Evolutionary conservation across 2,113 vertebrate genomes (phyloP), one percentile per base, ranked within the genome.

Genomic region (Panthera uncia): DNA sequence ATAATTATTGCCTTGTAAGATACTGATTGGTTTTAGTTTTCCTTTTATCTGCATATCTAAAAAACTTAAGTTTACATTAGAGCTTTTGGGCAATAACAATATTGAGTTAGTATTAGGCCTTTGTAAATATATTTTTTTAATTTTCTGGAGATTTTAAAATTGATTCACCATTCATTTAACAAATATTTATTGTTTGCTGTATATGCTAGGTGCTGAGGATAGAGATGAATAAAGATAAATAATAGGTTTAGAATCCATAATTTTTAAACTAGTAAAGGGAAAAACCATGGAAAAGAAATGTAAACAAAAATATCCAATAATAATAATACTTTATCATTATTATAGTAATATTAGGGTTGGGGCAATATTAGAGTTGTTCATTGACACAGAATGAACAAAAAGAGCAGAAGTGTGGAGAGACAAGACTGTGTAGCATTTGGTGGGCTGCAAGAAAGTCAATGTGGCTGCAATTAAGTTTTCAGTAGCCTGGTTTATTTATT

Each of bases 21-120:
- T 50, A 16, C 7, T n/a, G 65, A 74, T 82, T 92, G 65, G 29
- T 89, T 93, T 94, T 86, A n/a, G 41, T 83, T 95, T 82, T 92
- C 21, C 7, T 78, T 91, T 89, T 55, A 14, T 71, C 10, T 94
- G 23, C 2, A 55, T 27, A 80, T 33, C 93, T 78, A 25, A 93
- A 95, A 92, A 94, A 29, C 36, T 31, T 68, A 65, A 18, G 7
- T 21, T 88, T 94, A 73, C 9, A 82, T 57, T 71, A 87, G 63
- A 92, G 31, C 5, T 80, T 79, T 74, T 29, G 57, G 38, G 52
- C 45, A 86, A 31, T 79, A 87, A 87, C 23, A 76, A 45, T 61
- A 38, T 61, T 82, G 71, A 29, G 14, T 38, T 92, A 36, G 12
- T 48, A 69, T 52, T 81, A 94, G 50, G n/a, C 3, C 50, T 71